Evolutionary conservation across 64 coral and sea anemone genomes (phyloP).

Genomic region (Stichodactyla mertensii): DNA sequence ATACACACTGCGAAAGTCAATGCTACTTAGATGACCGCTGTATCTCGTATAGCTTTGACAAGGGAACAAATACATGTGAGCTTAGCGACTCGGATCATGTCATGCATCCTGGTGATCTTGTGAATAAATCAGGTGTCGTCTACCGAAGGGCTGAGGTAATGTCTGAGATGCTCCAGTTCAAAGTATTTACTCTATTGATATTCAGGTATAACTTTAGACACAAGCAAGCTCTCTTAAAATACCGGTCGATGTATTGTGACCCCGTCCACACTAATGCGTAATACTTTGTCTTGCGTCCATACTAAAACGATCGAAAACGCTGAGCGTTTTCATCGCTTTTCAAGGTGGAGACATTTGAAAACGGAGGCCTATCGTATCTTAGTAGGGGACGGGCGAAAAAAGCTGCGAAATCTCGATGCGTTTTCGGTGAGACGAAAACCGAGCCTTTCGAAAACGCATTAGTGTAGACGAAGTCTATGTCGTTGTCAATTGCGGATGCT

Average conservation of each 20-base stretch:
- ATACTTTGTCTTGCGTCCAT: too few species aligned
- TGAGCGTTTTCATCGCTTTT: too few species aligned
- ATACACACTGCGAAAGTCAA: neutral
- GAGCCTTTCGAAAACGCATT: too few species aligned
- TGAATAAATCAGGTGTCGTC: neutral
- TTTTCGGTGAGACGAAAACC: too few species aligned
- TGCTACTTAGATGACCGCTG: conserved; percentile 26
- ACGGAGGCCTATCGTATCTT: too few species aligned
- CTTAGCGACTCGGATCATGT: conserved; percentile 37
- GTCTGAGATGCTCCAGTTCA: neutral
- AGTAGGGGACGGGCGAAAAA: too few species aligned
- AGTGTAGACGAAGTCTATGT: too few species aligned
- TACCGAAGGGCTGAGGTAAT: conserved; percentile 24
- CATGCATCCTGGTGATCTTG: conserved; percentile 3
- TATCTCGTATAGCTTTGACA: conserved; percentile 26
- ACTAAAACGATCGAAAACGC: too few species aligned
- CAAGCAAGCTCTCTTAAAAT: neutral
- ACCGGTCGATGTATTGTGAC: neutral
- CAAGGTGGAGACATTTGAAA: too few species aligned
- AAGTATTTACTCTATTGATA: neutral
- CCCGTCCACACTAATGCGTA: too few species aligned
- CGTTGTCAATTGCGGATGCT: too few species aligned
- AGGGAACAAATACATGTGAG: neutral
- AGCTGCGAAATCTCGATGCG: too few species aligned
- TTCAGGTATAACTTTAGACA: neutral